These are phyloP conservation scores for Hyphantria cunea DNA, from an alignment of 1,140 invertebrate genomes.

Conservation along the genomic window DNA sequence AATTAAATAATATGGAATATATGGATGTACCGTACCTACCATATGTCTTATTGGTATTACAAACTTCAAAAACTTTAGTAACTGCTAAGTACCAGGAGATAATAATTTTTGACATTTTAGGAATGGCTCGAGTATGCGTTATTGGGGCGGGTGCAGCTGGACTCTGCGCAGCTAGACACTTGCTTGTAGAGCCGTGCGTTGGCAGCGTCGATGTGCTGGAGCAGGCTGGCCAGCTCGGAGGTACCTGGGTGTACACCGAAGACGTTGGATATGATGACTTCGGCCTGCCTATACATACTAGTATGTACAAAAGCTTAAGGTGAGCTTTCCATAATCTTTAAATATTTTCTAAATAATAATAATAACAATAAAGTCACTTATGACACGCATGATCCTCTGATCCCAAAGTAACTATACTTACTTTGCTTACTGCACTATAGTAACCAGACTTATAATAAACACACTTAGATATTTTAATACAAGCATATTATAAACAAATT, in stretches of 20 bases:
- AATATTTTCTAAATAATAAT: neutral
- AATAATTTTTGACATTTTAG: constrained; percentile 24
- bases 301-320: constrained; percentile 93
- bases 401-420: too few species aligned
- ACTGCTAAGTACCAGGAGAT: too few species aligned
- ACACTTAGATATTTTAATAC: too few species aligned
- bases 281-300: constrained; percentile 92
- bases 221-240: constrained; percentile 89
- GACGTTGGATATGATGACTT: constrained; percentile 86
- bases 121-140: constrained; percentile 84
- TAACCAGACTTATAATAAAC: too few species aligned
- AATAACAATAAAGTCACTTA: too few species aligned
- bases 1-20: too few species aligned
- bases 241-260: constrained; percentile 93
- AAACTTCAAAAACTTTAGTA: too few species aligned
- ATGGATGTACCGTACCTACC: too few species aligned
- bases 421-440: too few species aligned
- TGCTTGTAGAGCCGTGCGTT: constrained; percentile 83
- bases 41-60: too few species aligned
- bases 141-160: constrained; percentile 92
- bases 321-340: constrained; percentile 61
- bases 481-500: too few species aligned
- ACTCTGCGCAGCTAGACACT: constrained; percentile 86
- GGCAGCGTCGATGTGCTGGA: constrained; percentile 88
- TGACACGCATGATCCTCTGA: too few species aligned